Evolutionary conservation across 2,113 vertebrate genomes (phyloP), one percentile per base, ranked within the genome.

Genomic region (Microtus oregoni): DNA sequence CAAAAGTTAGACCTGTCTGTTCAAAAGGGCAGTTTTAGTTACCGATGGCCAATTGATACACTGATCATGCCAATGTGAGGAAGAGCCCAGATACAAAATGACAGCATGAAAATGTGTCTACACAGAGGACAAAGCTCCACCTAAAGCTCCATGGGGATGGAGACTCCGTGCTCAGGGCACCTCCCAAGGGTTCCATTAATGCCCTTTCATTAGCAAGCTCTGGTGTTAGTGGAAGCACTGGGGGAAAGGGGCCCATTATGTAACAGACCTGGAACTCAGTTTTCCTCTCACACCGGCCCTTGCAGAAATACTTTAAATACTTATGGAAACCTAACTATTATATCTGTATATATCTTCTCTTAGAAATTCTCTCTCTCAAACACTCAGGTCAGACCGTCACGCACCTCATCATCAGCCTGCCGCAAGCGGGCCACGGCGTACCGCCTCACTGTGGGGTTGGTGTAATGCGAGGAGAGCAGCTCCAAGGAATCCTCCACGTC

Each of bases 401-500:
- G 24, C 97, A 99, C 99, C 99, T 99, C 99, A 73, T 99, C 99
- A 70, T 99, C 99, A 0, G 99, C 99, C 97, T 99, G 99, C 94
- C 99, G 98, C 96, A 99, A 98, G 7, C 99, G 98, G 1, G 99
- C 99, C 0, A 99, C 99, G 0, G 99, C 99, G 0, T 99, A 99
- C 30, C 99, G 99, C 47, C 99, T 97, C 89, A 99, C 99, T 0
- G 99, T 99, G 9, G 99, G 99, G 97, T 99, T 99, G 86, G 99
- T 99, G 96, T 99, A 99, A 63, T 99, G 99, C 32, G 99, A 99
- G 0, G 99, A 99, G 30, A 99, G 97, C 77, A 99, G 99, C 96
- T 99, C 99, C 97, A 99, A 95, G 12, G 99, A 99, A 90, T 99
- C 99, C 95, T 99, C 99, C n/a, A 99, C 99, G 20, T 99, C 99